Evolutionary conservation across 2,797 vertebrate species (phyloP).

Genomic region (Fratercula arctica): DNA sequence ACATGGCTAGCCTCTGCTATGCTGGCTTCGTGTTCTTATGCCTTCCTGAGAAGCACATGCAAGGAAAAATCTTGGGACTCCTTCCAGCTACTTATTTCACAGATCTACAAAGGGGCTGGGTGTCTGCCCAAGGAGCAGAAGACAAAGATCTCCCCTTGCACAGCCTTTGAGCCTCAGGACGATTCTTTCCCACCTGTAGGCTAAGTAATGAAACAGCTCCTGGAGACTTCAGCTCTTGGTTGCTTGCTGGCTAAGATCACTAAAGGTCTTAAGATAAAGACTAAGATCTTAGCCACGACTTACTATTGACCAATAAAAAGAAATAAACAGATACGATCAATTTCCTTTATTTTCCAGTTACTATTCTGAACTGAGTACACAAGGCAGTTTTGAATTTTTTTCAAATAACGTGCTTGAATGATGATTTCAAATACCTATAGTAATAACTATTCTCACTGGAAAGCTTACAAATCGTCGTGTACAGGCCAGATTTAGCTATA

Average conservation of each 20-base stretch:
- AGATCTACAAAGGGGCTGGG: background rate
- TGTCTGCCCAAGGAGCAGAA: background rate
- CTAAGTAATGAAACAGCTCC: background rate
- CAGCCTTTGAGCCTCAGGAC: background rate
- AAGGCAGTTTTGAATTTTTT: background rate
- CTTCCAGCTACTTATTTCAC: background rate
- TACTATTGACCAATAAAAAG: constrained; percentile 35
- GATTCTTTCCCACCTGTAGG: background rate
- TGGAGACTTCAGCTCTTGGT: background rate
- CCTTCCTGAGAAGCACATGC: background rate
- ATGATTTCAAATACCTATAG: background rate
- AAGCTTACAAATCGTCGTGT: background rate
- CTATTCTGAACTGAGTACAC: background rate
- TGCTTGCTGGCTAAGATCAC: background rate
- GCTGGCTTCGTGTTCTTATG: fast-evolving
- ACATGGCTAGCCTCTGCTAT: fast-evolving
- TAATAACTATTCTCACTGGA: background rate
- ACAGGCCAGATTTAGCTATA: background rate
- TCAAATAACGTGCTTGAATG: background rate
- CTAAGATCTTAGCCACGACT: background rate
- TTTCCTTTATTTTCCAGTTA: background rate
- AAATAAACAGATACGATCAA: background rate
- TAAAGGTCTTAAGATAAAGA: background rate
- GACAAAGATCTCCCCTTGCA: background rate
- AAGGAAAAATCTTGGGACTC: background rate